Conservation (phyloP, 1,140 invertebrate species). For the Drosophila sturtevanti region DNA sequence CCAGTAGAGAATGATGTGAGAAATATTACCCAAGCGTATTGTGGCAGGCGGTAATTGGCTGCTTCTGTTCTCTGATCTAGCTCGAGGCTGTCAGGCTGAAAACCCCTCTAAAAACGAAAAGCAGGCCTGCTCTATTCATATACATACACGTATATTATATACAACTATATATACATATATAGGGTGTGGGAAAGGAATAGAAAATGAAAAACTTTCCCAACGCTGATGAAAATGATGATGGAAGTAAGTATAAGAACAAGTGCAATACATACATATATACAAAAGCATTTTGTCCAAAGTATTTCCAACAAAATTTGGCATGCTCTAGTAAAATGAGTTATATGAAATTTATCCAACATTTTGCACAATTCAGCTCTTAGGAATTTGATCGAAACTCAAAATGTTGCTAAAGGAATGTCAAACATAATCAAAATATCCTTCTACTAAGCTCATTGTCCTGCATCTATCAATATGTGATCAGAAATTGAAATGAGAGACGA, state of each 20-base stretch:
- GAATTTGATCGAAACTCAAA: too few relatives aligned
- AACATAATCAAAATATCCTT: too few relatives aligned
- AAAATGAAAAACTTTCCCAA: not conserved
- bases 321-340: not conserved
- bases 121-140: not conserved
- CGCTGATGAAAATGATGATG: conserved; percentile 7
- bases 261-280: not conserved
- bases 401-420: too few relatives aligned
- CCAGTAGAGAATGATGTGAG: conserved; percentile 29
- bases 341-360: conserved; percentile 19
- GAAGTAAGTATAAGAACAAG: not conserved
- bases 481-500: too few relatives aligned
- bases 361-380: conserved; percentile 14
- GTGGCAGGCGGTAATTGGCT: conserved; percentile 67
- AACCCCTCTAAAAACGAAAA: not conserved
- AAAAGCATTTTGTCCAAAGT: not conserved
- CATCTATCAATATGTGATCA: too few relatives aligned
- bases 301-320: not conserved
- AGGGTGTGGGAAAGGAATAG: not conserved
- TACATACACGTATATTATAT: not conserved
- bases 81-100: not conserved
- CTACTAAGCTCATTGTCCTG: too few relatives aligned
- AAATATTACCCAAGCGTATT: conserved; percentile 49
- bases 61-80: conserved; percentile 14
- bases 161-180: too few relatives aligned